These are phyloP conservation scores for Anas bernieri DNA, from an alignment of 2,797 vertebrate genomes.

Conservation along the genomic window DNA sequence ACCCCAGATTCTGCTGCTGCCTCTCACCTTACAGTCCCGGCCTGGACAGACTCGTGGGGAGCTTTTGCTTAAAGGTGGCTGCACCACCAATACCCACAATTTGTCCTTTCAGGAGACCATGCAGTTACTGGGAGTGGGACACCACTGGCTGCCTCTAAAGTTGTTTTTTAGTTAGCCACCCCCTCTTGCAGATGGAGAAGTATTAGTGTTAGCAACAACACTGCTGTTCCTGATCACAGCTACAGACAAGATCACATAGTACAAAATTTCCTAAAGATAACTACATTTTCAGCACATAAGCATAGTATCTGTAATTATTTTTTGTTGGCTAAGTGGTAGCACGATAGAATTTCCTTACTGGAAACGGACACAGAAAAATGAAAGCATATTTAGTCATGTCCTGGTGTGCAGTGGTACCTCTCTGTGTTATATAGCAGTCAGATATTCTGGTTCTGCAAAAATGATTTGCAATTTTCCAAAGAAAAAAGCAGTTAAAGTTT, in stretches of 20 bases:
- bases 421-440: neutral
- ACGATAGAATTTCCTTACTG: neutral
- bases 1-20: neutral
- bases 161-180: neutral
- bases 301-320: neutral
- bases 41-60: neutral
- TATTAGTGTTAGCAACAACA: neutral
- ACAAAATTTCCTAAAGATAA: neutral
- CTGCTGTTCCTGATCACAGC: neutral
- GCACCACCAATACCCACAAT: neutral
- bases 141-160: neutral
- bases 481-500: neutral
- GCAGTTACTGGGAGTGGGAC: neutral
- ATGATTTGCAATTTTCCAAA: neutral
- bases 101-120: neutral
- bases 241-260: neutral
- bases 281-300: neutral
- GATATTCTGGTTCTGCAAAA: neutral
- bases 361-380: neutral
- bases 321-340: fast-evolving
- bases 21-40: neutral
- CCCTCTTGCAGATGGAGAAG: neutral
- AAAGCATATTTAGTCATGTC: neutral
- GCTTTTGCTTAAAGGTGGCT: neutral
- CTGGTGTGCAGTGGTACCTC: neutral